These are phyloP conservation scores for Drosophila arizonae DNA, from an alignment of 1,140 invertebrate species.

Conservation along the genomic window DNA sequence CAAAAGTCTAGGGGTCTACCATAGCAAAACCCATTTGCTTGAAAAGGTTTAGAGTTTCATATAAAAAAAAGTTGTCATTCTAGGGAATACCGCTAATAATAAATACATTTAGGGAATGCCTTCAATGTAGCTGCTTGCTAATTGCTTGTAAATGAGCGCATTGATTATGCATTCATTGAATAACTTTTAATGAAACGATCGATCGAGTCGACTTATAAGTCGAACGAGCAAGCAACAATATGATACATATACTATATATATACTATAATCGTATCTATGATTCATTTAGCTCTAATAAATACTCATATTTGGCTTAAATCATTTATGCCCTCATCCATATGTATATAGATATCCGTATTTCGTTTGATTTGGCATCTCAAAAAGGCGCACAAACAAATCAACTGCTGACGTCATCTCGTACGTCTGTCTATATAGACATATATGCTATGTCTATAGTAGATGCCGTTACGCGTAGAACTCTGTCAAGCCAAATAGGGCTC, in stretches of 20 bases:
- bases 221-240: not conserved
- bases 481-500: slow-evolving; percentile 62
- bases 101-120: not conserved
- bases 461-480: slow-evolving; percentile 38
- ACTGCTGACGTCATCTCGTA: slow-evolving; percentile 31
- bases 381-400: slow-evolving; percentile 40
- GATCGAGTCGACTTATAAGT: not conserved
- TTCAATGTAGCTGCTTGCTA: not conserved
- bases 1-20: too few relatives aligned
- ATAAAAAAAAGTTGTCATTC: not conserved
- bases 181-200: not conserved
- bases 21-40: too few relatives aligned
- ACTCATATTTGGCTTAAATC: slow-evolving; percentile 22
- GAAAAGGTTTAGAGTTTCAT: too few relatives aligned
- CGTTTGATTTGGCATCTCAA: slow-evolving; percentile 1
- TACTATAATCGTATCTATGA: slow-evolving; percentile 2
- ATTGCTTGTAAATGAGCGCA: not conserved
- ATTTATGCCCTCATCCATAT: slow-evolving; percentile 24
- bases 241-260: not conserved
- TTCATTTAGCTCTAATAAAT: slow-evolving; percentile 2
- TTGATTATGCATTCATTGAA: not conserved
- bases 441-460: not conserved
- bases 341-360: slow-evolving; percentile 7
- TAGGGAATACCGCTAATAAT: not conserved
- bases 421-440: slow-evolving; percentile 4